Conservation (phyloP, 2,888 invertebrate species). For the Ophraella communa region DNA sequence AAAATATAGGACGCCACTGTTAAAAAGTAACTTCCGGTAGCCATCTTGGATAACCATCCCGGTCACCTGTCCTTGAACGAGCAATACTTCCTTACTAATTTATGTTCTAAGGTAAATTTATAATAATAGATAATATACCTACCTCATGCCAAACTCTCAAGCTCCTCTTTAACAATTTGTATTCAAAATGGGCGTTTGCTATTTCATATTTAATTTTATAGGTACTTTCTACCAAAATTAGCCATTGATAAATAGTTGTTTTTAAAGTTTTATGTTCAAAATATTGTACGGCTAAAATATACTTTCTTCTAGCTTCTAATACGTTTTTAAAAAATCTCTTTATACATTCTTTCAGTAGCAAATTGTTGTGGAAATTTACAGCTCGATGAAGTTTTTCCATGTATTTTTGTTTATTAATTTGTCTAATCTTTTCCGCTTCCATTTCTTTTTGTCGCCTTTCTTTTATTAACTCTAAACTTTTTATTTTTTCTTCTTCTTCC, state of each 20-base stretch:
- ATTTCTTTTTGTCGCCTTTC: slow-evolving; percentile 67
- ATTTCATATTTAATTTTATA: slow-evolving; percentile 61
- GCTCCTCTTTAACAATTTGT: slow-evolving; percentile 60
- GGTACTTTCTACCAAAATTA: slow-evolving; percentile 41
- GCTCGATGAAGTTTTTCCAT: slow-evolving; percentile 60
- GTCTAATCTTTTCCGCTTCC: slow-evolving; percentile 65
- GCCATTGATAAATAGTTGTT: slow-evolving; percentile 44
- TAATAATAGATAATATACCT: too few species aligned
- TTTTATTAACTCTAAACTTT: slow-evolving; percentile 67
- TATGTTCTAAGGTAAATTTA: too few species aligned
- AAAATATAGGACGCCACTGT: too few species aligned
- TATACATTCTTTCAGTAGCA: slow-evolving; percentile 55
- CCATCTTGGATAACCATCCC: too few species aligned
- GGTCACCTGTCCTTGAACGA: too few species aligned
- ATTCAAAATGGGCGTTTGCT: slow-evolving; percentile 65
- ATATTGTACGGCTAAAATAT: slow-evolving; percentile 44
- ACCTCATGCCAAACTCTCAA: slow-evolving; percentile 64
- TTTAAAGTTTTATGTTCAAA: slow-evolving; percentile 45
- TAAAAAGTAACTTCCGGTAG: too few species aligned
- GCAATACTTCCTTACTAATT: too few species aligned
- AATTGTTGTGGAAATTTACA: slow-evolving; percentile 56
- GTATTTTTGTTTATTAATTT: slow-evolving; percentile 61
- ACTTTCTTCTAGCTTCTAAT: slow-evolving; percentile 55
- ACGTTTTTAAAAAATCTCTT: slow-evolving; percentile 54
- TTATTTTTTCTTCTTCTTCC: slow-evolving; percentile 68